Base-by-base conservation (phyloP, 37 sponge, comb jelly and placozoan genomes). In the Spongilla lacustris region DNA sequence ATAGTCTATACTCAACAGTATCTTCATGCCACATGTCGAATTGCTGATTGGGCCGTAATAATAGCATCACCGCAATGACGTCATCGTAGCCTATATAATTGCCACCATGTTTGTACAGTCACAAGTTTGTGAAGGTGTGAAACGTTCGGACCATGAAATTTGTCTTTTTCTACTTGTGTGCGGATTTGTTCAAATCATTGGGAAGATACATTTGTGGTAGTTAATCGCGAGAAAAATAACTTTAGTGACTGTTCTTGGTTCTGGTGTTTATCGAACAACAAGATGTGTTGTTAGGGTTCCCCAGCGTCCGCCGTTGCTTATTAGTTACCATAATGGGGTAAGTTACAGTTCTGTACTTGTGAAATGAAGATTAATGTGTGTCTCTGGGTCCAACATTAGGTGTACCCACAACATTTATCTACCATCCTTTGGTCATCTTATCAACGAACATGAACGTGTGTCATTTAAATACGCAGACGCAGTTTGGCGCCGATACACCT, bases 1-100 rank as follows among this genome's bases (percentile, higher is more conserved):
- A 94, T 31, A 94, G 49, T 0, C 46, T 58, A 67, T 91, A 94
- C 49, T 81, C 77, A 10, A 91, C 82, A 14, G 88, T 87, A 33
- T 91, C 88, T 19, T 91, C 95, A n/a, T 66, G 35, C 22, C 36
- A 32, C 67, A 69, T 66, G 29, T 58, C 21, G 1, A 58, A 58
- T 19, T 41, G 11, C 21, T 76, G 38, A 27, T 35, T 36, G 37
- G 36, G 21, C 14, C 14, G 14, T 23, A 72, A 58, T 58, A 13
- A 58, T n/a, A n/a, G n/a, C 58, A 14, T 58, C 58, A 58, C 19
- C 19, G 41, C 41, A 9, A 41, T 41, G 41, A 41, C 41, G 41
- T 41, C 41, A 41, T 41, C 41, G 6, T 41, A 41, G 41, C 41
- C 41, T 41, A 58, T 58, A 58, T 58, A 58, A 19, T 58, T 58